Evolutionary conservation across 2,888 invertebrate species (phyloP).

Genomic region (Spisula solida): DNA sequence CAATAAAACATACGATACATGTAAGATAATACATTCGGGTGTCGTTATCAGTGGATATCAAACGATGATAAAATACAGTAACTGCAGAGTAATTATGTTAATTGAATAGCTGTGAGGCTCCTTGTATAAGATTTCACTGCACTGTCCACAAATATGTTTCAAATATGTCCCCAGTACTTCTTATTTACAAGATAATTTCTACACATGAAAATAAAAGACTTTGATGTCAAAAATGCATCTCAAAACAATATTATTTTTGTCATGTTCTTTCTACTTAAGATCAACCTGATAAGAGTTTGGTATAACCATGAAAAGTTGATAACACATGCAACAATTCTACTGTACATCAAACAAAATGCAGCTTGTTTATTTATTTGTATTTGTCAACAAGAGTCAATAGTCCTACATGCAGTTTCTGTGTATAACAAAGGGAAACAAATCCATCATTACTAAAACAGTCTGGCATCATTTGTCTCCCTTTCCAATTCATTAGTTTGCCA

Average conservation of each 20-base stretch:
- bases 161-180: background rate
- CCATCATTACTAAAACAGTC: background rate
- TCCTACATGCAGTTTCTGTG: no score
- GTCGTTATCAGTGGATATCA: background rate
- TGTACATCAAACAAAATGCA: no score
- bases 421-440: conserved; percentile 16
- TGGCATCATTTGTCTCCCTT: conserved; percentile 24
- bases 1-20: background rate
- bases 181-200: background rate
- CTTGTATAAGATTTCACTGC: background rate
- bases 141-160: background rate
- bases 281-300: no score
- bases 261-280: no score
- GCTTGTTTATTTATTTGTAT: no score
- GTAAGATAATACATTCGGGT: background rate
- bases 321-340: no score
- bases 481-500: background rate
- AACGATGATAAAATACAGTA: conserved; percentile 8
- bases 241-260: no score
- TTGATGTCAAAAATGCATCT: no score
- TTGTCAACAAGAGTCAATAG: no score
- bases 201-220: no score
- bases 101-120: background rate
- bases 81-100: conserved; percentile 12
- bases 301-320: no score